Base-by-base conservation (phyloP, 2,888 invertebrate species). In the Calameuta pallipes region DNA sequence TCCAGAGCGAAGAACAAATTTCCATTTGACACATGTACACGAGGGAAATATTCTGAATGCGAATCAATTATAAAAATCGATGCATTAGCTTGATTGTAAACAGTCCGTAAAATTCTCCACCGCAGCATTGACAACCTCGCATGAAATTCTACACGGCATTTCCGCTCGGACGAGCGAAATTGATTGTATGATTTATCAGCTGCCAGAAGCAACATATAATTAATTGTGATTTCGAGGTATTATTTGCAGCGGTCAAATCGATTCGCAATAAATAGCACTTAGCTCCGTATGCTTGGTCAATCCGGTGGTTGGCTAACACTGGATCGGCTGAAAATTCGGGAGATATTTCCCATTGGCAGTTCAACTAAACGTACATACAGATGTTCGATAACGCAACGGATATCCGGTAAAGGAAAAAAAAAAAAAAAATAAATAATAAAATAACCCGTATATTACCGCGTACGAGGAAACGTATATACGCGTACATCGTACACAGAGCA, bases 111-210 rank as follows among this genome's bases (percentile, higher is more conserved):
- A 76, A 69, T 33, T 69, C n/a, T 76, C 36, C 30, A 37, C 23
- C 36, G 37, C 71, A 70, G 34, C 73, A 41, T n/a, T 73, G 69
- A 74, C 71, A 41, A 70, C 36, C 69, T 31, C n/a, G 34, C 33
- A 69, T 36, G 71, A 69, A 79, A 15, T 23, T 31, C 75, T 71
- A 76, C 56, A 73, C 15, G 75, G 73, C 36, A 70, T 69, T 36
- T 68, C 23, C 56, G 71, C 78, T 71, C 78, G 82, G 78, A 34
- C 82, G 75, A 77, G 82, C 80, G 82, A 87, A 88, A 88, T 87
- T 88, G 87, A 89, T 89, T 86, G 87, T 87, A 85, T 88, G 88
- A 90, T 89, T 90, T 89, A 89, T 88, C 87, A 82, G 85, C 84
- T 86, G 88, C 87, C 87, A 87, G 84, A 77, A 82, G 87, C 89